Conservation (phyloP, 2,888 invertebrate genomes). For the Mesorhabditis belari region DNA sequence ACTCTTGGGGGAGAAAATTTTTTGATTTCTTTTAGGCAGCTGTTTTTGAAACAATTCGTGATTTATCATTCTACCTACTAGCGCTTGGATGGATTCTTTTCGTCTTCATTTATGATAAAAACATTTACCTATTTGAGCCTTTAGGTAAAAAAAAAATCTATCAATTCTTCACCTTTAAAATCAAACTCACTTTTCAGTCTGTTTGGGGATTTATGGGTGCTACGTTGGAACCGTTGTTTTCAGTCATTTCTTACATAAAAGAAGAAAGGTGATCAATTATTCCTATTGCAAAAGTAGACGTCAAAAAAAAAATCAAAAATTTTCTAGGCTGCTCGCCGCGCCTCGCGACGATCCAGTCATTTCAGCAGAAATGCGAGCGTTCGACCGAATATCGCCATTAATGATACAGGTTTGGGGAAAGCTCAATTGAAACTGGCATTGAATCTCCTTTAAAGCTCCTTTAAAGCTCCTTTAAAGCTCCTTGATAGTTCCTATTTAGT, state of each 20-base stretch:
- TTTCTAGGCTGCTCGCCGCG: too few species aligned
- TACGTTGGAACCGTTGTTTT: slow-evolving; percentile 59
- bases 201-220: slow-evolving; percentile 56
- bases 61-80: slow-evolving; percentile 59
- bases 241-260: slow-evolving; percentile 38
- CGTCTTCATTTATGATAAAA: slow-evolving; percentile 57
- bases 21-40: not conserved
- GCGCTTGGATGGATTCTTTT: slow-evolving; percentile 59
- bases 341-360: not conserved
- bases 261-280: slow-evolving; percentile 8
- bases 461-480: too few species aligned
- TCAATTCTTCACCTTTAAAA: too few species aligned
- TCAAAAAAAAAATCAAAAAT: not conserved
- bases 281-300: too few species aligned
- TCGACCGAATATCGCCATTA: not conserved
- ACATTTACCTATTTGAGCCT: slow-evolving; percentile 56
- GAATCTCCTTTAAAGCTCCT: not conserved
- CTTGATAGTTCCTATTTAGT: too few species aligned
- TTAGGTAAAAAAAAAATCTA: not conserved
- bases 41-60: slow-evolving; percentile 57
- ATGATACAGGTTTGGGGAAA: not conserved
- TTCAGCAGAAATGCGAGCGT: not conserved
- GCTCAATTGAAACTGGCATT: too few species aligned
- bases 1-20: slow-evolving; percentile 23
- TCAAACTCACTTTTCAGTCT: slow-evolving; percentile 47